A percentile compares a stretch with the other conserved stretches of the same genome.
phyloP scores from a whole-genome alignment of 2,888 invertebrate species.

The Unio pictorum region DNA sequence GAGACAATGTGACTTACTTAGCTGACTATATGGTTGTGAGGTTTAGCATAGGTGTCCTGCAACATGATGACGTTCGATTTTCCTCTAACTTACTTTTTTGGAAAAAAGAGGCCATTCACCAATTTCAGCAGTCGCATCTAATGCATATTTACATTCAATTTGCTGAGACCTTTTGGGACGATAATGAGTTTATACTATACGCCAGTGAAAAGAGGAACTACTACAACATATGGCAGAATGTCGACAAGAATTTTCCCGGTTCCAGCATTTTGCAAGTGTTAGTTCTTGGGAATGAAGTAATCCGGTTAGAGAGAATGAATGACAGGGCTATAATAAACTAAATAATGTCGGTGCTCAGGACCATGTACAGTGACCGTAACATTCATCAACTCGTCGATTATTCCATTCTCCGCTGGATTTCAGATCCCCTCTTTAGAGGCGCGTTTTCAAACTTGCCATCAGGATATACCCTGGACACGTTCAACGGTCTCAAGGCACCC shows the following conservation, averaged over 20 bases:
- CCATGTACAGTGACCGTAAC: slow-evolving; percentile 13
- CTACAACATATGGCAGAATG: slow-evolving; percentile 19
- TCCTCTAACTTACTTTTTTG: slow-evolving; percentile 19
- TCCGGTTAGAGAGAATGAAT: slow-evolving; percentile 10
- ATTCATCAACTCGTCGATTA: slow-evolving; percentile 7
- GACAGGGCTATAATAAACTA: slow-evolving; percentile 16
- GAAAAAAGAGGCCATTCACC: slow-evolving; percentile 23
- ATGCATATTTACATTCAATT: slow-evolving; percentile 28
- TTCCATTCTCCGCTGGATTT: slow-evolving; percentile 15
- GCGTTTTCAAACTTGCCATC: slow-evolving; percentile 25
- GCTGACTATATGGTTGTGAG: slow-evolving; percentile 32
- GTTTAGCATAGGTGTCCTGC: slow-evolving; percentile 35
- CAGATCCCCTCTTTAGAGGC: slow-evolving; percentile 20
- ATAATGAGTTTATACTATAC: slow-evolving; percentile 17
- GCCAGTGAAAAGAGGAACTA: slow-evolving; percentile 13
- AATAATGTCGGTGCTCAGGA: slow-evolving; percentile 8
- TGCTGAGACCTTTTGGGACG: slow-evolving; percentile 24
- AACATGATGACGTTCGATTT: slow-evolving; percentile 22
- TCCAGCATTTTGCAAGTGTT: slow-evolving; percentile 23
- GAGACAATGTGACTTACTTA: slow-evolving; percentile 10
- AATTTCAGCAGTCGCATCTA: slow-evolving; percentile 12
- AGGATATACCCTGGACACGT: slow-evolving; percentile 9
- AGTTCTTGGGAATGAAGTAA: slow-evolving; percentile 17
- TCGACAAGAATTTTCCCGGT: slow-evolving; percentile 18
- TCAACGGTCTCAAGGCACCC: slow-evolving; percentile 14